phyloP scores from a whole-genome alignment of 2,797 vertebrate species.

The Lycodopsis pacificus region DNA sequence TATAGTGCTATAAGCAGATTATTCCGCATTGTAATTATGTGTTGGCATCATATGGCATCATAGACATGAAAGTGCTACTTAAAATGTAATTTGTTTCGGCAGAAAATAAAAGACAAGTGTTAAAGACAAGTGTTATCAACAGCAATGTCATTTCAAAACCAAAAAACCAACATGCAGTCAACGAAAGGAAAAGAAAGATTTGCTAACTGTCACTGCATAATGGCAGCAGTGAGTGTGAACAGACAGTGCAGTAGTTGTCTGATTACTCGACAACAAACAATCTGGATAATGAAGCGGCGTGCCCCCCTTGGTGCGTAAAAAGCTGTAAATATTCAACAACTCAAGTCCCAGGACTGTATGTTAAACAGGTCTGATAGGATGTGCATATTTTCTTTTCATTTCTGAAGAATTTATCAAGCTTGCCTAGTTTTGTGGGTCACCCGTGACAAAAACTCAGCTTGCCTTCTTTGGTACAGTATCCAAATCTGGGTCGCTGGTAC shows the following conservation, averaged over 20 bases:
- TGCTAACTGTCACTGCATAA: conserved; percentile 37
- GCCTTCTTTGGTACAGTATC: conserved; percentile 69
- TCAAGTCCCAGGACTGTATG: conserved; percentile 71
- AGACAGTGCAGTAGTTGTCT: conserved; percentile 37
- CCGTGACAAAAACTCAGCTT: conserved; percentile 75
- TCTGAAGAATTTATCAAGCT: conserved; percentile 81
- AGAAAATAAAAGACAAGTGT: conserved; percentile 15
- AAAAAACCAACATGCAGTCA: conserved; percentile 5
- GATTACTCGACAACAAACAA: conserved; percentile 73
- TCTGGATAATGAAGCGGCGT: conserved; percentile 75
- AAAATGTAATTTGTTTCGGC: conserved; percentile 29
- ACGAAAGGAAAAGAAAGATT: conserved; percentile 20
- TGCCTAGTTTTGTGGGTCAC: conserved; percentile 85
- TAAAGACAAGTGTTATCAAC: conserved; percentile 25
- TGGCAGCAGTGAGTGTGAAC: conserved; percentile 25
- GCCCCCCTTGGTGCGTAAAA: conserved; percentile 67
- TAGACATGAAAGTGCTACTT: neutral
- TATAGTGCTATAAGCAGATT: neutral
- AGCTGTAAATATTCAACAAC: conserved; percentile 78
- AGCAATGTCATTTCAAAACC: conserved; percentile 7
- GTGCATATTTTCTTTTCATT: conserved; percentile 64
- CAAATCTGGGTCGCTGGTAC: conserved; percentile 79
- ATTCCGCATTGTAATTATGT: neutral
- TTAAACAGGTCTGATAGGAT: conserved; percentile 67
- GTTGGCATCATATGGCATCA: neutral